A percentile compares a stretch with the other conserved stretches of the same genome.
Conservation (phyloP, 1,140 invertebrate genomes). For the Argopecten irradians region DNA sequence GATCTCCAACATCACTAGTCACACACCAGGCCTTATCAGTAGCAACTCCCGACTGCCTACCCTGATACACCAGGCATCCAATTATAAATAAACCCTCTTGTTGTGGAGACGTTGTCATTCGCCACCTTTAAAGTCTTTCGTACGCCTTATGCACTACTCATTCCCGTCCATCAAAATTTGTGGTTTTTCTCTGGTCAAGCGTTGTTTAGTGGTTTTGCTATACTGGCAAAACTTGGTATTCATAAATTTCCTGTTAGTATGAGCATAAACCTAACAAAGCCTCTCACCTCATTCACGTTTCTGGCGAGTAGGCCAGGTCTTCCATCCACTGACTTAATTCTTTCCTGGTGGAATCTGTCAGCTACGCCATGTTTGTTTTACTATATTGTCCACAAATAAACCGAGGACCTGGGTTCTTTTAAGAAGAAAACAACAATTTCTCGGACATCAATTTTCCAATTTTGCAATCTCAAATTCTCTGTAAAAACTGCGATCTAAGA, state of each 20-base stretch:
- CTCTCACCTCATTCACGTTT: neutral
- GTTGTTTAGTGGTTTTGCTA: conserved; percentile 34
- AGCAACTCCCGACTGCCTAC: too few relatives aligned
- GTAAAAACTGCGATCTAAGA: neutral
- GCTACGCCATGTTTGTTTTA: neutral
- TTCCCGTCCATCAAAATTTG: conserved; percentile 34
- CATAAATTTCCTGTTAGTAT: conserved; percentile 49
- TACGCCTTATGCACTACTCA: conserved; percentile 34
- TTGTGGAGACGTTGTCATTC: conserved; percentile 20
- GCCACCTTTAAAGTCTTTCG: conserved; percentile 25
- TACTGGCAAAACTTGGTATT: conserved; percentile 28
- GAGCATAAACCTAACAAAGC: conserved; percentile 29
- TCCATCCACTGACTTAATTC: neutral
- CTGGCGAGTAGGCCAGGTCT: neutral
- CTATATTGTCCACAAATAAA: conserved; percentile 20
- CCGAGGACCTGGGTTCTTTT: neutral
- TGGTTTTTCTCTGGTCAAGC: conserved; percentile 35
- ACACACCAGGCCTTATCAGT: too few relatives aligned
- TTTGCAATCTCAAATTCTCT: neutral
- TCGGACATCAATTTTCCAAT: conserved; percentile 13
- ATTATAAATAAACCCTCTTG: neutral
- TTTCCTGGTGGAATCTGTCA: neutral
- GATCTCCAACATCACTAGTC: too few relatives aligned
- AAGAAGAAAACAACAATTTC: conserved; percentile 24
- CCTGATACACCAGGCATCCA: neutral